A percentile compares a stretch with the other conserved stretches of the same genome.
These are phyloP conservation scores for Drosophila longiperda DNA, from an alignment of 2,888 invertebrate genomes.

Conservation along the genomic window DNA sequence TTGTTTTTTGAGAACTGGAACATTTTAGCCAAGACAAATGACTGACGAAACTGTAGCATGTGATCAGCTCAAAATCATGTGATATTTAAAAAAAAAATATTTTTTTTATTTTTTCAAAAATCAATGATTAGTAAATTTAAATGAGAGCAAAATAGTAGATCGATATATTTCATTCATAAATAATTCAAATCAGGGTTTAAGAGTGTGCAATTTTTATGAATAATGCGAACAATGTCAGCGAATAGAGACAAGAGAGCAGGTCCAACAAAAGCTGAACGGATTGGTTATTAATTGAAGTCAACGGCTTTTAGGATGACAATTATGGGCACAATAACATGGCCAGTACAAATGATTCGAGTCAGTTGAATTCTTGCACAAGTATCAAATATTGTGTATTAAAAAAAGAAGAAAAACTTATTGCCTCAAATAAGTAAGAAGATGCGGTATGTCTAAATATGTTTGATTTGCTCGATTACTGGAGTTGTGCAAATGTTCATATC, in stretches of 20 bases:
- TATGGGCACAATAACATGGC: background rate
- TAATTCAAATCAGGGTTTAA: background rate
- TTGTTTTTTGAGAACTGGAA: background rate
- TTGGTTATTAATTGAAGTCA: slow-evolving; percentile 60
- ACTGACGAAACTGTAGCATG: background rate
- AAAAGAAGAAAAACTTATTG: background rate
- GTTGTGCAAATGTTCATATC: slow-evolving; percentile 33
- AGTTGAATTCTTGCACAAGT: background rate
- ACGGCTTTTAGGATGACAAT: slow-evolving; percentile 20
- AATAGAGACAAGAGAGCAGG: slow-evolving; percentile 25
- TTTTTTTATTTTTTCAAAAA: background rate
- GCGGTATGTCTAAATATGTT: background rate
- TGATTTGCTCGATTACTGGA: slow-evolving; percentile 21
- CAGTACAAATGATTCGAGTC: slow-evolving; percentile 3
- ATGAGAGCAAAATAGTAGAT: background rate
- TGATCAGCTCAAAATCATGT: background rate
- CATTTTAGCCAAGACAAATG: background rate
- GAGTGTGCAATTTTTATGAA: slow-evolving; percentile 24
- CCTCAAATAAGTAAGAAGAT: background rate
- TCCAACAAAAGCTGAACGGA: slow-evolving; percentile 20
- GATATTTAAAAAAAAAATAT: background rate
- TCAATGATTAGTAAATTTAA: background rate
- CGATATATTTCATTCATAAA: background rate
- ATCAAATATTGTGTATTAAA: background rate
- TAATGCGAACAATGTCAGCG: slow-evolving; percentile 37